Conservation (phyloP, 30 jellyfish, hydroid and myxozoan species). For the Aurelia coerulea region DNA sequence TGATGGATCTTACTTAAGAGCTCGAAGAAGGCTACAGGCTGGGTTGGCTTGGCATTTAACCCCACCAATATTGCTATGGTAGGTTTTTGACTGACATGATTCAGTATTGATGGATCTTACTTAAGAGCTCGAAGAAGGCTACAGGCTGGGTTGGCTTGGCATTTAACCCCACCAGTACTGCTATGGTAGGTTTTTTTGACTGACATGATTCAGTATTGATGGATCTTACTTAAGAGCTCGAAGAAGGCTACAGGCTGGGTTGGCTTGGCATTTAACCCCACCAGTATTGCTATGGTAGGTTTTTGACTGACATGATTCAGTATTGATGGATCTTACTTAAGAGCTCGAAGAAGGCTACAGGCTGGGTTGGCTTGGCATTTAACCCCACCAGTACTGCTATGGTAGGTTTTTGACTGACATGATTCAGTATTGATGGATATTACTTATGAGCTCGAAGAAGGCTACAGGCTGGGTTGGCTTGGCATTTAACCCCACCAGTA, state of each 20-base stretch:
- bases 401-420: neutral
- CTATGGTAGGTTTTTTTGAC: neutral
- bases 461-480: constrained; percentile 27
- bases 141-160: constrained; percentile 36
- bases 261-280: constrained; percentile 25
- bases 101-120: too few species aligned
- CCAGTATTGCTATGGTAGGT: neutral
- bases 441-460: neutral
- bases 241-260: constrained; percentile 11
- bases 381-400: neutral
- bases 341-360: neutral
- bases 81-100: neutral
- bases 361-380: constrained; percentile 33
- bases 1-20: neutral
- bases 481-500: constrained; percentile 8
- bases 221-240: neutral
- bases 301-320: too few species aligned
- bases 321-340: too few species aligned
- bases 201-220: too few species aligned
- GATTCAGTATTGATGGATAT: too few species aligned
- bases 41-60: constrained; percentile 33
- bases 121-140: neutral
- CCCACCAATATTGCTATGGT: neutral
- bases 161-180: neutral
- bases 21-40: constrained; percentile 5